Base-by-base conservation (phyloP, 2,113 vertebrate genomes). In the Lophochroa leadbeateri region DNA sequence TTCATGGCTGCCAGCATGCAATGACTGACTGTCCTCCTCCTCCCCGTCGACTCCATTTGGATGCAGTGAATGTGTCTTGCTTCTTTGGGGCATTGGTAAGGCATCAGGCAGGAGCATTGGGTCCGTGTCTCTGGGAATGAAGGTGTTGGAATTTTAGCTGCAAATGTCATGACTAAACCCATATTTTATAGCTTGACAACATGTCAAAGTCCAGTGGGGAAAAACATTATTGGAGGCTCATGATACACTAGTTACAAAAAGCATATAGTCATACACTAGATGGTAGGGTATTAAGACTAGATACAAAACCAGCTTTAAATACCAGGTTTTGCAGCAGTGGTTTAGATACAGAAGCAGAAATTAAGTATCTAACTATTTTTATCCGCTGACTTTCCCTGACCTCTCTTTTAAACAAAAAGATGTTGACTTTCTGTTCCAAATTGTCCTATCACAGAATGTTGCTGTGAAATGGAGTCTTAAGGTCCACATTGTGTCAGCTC, bases 41-140 rank as follows among this genome's bases (percentile, higher is more conserved):
- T 97, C 27, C 46, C 49, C 5, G 90, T 90, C 0, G 52, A 93
- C 47, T 91, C 83, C 15, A 97, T 68, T 28, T 25, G 96, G 71
- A 98, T 72, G 43, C 98, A 98, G 78, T 97, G 97, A 86, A 87
- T 23, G 16, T 3, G 90, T 13, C n/a, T 77, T 6, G 94, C 97
- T 25, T 87, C 97, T 79, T 53, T 97, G 35, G 94, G 80, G 41
- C 98, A 98, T 76, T 97, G 97, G 37, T 92, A 77, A 35, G 98
- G 98, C 79, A 98, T 60, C n/a, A 98, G 81, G 90, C 98, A 98
- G 83, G 58, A 43, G 39, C 98, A 98, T 24, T 67, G 91, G 27
- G 60, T 94, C 75, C 67, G 81, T 5, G 64, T 70, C 47, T 90
- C 97, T 97, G 79, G 23, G 18, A 87, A 96, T 14, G 27, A 88